Conservation (phyloP, 1,140 invertebrate species). For the Carposina sasakii region DNA sequence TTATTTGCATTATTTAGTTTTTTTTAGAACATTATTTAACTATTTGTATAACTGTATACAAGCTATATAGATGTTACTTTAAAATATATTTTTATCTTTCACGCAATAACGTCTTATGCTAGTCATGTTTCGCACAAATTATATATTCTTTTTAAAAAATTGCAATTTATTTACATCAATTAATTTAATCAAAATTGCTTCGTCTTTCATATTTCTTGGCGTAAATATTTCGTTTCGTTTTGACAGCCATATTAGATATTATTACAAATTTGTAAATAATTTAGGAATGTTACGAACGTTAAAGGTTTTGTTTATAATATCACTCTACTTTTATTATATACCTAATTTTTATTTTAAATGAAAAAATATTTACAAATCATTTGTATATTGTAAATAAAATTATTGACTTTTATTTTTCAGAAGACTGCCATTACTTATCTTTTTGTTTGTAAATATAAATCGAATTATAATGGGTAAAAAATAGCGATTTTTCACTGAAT, state of each 20-base stretch:
- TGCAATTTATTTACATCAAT: constrained; percentile 21
- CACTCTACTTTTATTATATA: constrained; percentile 47
- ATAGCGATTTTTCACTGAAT: constrained; percentile 64
- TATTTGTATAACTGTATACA: too few relatives aligned
- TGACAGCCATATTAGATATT: constrained; percentile 66
- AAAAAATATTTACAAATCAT: constrained; percentile 56
- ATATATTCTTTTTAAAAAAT: constrained; percentile 25
- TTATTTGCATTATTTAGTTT: constrained; percentile 52
- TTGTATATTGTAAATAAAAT: constrained; percentile 60
- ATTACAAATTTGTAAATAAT: constrained; percentile 48
- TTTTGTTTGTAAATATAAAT: constrained; percentile 51
- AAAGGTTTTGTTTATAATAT: constrained; percentile 47
- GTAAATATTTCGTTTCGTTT: constrained; percentile 50
- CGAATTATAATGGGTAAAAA: constrained; percentile 32
- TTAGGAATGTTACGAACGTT: constrained; percentile 47
- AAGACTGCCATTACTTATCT: constrained; percentile 61
- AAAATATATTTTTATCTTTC: constrained; percentile 40
- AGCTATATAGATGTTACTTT: constrained; percentile 17
- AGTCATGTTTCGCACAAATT: constrained; percentile 65
- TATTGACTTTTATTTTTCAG: constrained; percentile 53
- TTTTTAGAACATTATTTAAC: too few relatives aligned
- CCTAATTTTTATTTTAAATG: constrained; percentile 49
- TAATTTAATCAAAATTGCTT: too few relatives aligned
- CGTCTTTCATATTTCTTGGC: constrained; percentile 43
- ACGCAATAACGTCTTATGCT: constrained; percentile 70